Base-by-base conservation (phyloP, 2,888 invertebrate genomes). In the Lampropteryx suffumata region DNA sequence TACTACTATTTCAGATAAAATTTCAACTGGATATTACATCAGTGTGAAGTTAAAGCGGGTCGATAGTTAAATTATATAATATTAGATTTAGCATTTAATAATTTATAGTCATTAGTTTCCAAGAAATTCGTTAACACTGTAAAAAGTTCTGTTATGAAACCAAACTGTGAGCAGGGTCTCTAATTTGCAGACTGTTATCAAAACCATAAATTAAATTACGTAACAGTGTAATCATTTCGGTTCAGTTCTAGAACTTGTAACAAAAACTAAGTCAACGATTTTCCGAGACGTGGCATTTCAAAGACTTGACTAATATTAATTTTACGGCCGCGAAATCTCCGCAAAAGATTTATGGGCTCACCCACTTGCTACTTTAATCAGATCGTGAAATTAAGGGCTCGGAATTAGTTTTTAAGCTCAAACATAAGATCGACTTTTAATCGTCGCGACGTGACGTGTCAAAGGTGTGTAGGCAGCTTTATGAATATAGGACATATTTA, bases 311-410 rank as follows among this genome's bases (percentile, higher is more conserved):
- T 57, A 50, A 56, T 57, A 58, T 56, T 58, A 55, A 58, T 56
- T 57, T 62, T 52, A 59, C 48, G 57, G 57, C 42, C 52, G 40
- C 53, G 40, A 56, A 61, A 41, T 59, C 43, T 54, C 45, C 40
- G 40, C 35, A 42, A 47, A 56, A 56, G 62, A 64, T 62, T 62
- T 62, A 64, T 57, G 46, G 52, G 52, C 51, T 42, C 39, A 32
- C 41, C 49, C 27, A 60, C 43, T 51, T 46, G 41, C 14, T 48
- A 41, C 45, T 55, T 55, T 57, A 55, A 59, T 58, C 47, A 51
- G 54, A 61, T 52, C 54, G 57, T 43, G 50, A 51, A 49, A 44
- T 55, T 57, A 50, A 42, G 43, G 49, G 52, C 35, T 39, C 43
- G 51, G 37, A 53, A 62, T 53, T 55, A 55, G 50, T 55, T 42